Base-by-base conservation (phyloP, 2,888 invertebrate genomes). In the Octodonta nipae region DNA sequence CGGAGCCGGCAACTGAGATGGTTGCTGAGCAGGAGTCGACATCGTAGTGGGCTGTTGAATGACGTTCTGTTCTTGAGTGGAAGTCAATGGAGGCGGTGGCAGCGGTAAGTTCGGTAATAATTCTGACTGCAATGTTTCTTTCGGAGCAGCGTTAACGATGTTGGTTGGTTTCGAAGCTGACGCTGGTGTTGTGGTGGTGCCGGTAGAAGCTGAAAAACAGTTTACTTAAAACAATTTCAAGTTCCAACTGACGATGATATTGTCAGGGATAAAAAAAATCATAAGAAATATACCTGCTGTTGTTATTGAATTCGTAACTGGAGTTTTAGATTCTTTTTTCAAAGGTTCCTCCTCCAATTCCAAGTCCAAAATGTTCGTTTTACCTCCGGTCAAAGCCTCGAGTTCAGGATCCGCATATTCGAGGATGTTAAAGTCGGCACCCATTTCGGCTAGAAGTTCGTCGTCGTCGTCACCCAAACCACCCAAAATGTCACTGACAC, bases 321-420 rank as follows among this genome's bases (percentile, higher is more conserved):
- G 49, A 50, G 60, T 45, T 56, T 66, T 51, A 56, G 67, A 70
- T 35, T 76, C 75, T 27, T 77, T 71, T 43, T 79, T 78, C 22
- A 78, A 74, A 42, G 78, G 72, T 41, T 74, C 74, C 45, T 83
- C 83, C 39, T 84, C 83, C 37, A 85, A 67, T 57, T 88, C 88
- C 31, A 88, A 65, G 36, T 81, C 78, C 33, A 92, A 71, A 45
- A 91, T 83, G 53, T 86, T 87, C 17, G 85, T 85, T 52, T 82
- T 79, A 40, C 77, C 76, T 1, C 81, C 81, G 36, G 78, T 78
- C 46, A 84, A 71, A 38, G 78, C 77, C 44, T 87, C 88, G 32
- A 91, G 65, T 61, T 91, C 91, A 0, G 92, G 88, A 67, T 93
- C 92, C 0, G 89, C 92, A 60, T 92, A 93, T 60, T 91, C 89